Percentiles rank a stretch among this genome's conserved stretches.
Evolutionary conservation across 2,888 invertebrate species (phyloP).

Genomic region (Spialia ferax): DNA sequence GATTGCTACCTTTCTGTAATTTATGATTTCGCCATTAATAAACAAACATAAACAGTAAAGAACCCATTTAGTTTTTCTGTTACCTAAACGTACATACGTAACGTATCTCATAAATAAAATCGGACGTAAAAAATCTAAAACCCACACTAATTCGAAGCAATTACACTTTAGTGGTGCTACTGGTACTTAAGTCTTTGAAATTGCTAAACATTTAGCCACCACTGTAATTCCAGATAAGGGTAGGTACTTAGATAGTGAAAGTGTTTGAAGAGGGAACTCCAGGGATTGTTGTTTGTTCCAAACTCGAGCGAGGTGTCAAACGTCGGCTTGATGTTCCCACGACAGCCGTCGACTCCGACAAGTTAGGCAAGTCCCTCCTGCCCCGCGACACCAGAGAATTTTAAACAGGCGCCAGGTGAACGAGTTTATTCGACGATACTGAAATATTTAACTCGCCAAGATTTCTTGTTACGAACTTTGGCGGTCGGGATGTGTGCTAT

Average conservation of each 20-base stretch:
- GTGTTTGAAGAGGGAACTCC: conserved; percentile 61
- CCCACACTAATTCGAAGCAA: not conserved
- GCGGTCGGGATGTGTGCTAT: conserved; percentile 26
- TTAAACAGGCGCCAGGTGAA: conserved; percentile 73
- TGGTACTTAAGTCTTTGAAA: not conserved
- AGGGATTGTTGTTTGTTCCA: conserved; percentile 63
- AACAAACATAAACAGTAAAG: not conserved
- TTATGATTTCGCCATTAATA: no score
- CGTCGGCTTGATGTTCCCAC: conserved; percentile 60
- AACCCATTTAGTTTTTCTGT: not conserved
- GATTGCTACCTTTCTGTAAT: no score
- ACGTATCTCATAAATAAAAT: no score
- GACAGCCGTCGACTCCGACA: conserved; percentile 58
- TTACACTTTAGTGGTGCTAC: not conserved
- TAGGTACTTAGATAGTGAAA: conserved; percentile 50
- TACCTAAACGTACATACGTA: no score
- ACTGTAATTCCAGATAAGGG: conserved; percentile 26
- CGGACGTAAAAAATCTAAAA: not conserved
- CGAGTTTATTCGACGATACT: conserved; percentile 67
- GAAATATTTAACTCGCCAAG: conserved; percentile 68
- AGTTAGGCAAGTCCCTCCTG: conserved; percentile 65
- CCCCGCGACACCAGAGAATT: conserved; percentile 71
- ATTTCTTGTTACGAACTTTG: conserved; percentile 36
- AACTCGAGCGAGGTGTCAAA: conserved; percentile 67
- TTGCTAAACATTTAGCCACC: not conserved